Evolutionary conservation across 2,888 invertebrate genomes (phyloP).

Genomic region (Bellardia bayeri): DNA sequence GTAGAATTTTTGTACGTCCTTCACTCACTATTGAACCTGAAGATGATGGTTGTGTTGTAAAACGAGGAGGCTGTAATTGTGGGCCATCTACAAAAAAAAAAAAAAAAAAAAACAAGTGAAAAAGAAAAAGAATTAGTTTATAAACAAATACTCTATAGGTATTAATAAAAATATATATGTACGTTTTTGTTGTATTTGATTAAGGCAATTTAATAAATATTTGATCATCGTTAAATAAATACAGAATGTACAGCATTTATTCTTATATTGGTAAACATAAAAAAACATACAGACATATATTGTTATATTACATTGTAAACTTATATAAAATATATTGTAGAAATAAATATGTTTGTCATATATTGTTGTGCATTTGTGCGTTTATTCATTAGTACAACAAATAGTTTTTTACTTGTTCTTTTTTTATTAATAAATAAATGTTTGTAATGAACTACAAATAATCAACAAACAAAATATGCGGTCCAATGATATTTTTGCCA

Average conservation of each 20-base stretch:
- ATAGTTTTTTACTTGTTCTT: not conserved
- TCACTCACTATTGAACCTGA: slow-evolving; percentile 94
- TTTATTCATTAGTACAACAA: not conserved
- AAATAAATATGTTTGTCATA: not conserved
- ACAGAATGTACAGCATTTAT: not conserved
- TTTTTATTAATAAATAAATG: slow-evolving; percentile 21
- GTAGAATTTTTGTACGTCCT: slow-evolving; percentile 95
- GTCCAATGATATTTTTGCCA: slow-evolving; percentile 30
- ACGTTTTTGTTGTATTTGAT: slow-evolving; percentile 35
- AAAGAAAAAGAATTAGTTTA: slow-evolving; percentile 47
- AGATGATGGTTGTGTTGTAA: slow-evolving; percentile 93
- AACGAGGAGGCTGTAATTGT: slow-evolving; percentile 91
- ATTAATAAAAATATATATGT: not conserved
- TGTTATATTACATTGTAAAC: not conserved
- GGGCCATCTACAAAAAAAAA: slow-evolving; percentile 77
- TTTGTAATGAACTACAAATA: slow-evolving; percentile 21
- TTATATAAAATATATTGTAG: not conserved
- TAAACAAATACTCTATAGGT: slow-evolving; percentile 37
- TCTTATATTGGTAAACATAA: not conserved
- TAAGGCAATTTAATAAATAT: slow-evolving; percentile 52
- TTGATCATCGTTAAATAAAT: slow-evolving; percentile 50
- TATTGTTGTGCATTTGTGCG: not conserved
- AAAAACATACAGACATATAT: not conserved
- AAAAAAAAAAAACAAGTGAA: not conserved
- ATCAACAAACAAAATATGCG: slow-evolving; percentile 27